Evolutionary conservation across 2,888 invertebrate genomes (phyloP).

Genomic region (Zaprionus bogoriensis): DNA sequence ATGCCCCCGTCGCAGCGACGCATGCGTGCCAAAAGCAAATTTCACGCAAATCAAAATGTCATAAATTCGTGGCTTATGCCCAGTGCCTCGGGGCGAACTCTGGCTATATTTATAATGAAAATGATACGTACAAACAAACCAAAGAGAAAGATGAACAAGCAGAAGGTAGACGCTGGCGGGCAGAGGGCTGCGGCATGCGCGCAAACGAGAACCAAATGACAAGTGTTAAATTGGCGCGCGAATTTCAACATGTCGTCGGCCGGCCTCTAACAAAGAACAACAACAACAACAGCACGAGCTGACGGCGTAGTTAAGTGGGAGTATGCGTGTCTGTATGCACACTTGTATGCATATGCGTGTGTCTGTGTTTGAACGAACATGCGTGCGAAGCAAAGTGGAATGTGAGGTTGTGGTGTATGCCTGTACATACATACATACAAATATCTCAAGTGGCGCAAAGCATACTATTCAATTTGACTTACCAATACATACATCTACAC

Average conservation of each 20-base stretch:
- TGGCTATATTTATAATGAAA: slow-evolving; percentile 73
- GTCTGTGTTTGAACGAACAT: not conserved
- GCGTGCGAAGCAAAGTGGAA: not conserved
- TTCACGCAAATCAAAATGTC: slow-evolving; percentile 82
- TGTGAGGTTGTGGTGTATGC: not conserved
- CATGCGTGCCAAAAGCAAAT: slow-evolving; percentile 80
- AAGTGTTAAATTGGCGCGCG: slow-evolving; percentile 79
- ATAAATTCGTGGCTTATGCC: slow-evolving; percentile 79
- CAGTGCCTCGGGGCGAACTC: slow-evolving; percentile 34
- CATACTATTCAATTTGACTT: not conserved
- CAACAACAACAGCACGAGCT: slow-evolving; percentile 21
- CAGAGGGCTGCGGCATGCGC: too few species aligned
- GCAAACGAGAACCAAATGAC: slow-evolving; percentile 61
- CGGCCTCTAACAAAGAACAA: slow-evolving; percentile 57
- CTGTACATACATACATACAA: not conserved
- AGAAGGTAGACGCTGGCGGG: not conserved
- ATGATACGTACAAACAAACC: slow-evolving; percentile 54
- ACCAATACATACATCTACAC: not conserved
- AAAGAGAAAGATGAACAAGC: not conserved
- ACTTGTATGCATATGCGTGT: not conserved
- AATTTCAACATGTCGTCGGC: slow-evolving; percentile 72
- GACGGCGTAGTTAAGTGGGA: slow-evolving; percentile 29
- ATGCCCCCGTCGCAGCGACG: slow-evolving; percentile 50
- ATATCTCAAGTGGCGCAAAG: not conserved
- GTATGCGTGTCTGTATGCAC: not conserved